These are phyloP conservation scores for Odontothrips loti DNA, from an alignment of 2,888 invertebrate genomes.

Conservation along the genomic window DNA sequence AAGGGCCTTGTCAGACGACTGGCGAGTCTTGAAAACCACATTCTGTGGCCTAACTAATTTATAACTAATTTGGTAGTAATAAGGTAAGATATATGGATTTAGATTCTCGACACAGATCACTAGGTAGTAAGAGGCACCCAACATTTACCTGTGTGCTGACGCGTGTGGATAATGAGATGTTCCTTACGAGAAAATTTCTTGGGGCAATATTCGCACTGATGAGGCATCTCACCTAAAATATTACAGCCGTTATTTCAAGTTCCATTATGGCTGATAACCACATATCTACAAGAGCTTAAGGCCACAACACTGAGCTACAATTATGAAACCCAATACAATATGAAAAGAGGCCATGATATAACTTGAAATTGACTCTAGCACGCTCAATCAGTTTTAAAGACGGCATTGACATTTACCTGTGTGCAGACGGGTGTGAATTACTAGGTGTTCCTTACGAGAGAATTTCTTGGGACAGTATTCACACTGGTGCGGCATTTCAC, in stretches of 20 bases:
- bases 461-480: slow-evolving; percentile 61
- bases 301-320: slow-evolving; percentile 9
- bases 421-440: slow-evolving; percentile 51
- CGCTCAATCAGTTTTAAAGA: not conserved
- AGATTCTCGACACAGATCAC: not conserved
- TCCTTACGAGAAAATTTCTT: slow-evolving; percentile 45
- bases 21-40: slow-evolving; percentile 18
- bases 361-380: not conserved
- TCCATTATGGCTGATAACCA: slow-evolving; percentile 5
- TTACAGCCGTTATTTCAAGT: slow-evolving; percentile 21
- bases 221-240: slow-evolving; percentile 35
- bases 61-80: slow-evolving; percentile 3
- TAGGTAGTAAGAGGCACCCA: not conserved
- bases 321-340: not conserved
- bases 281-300: slow-evolving; percentile 11
- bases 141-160: slow-evolving; percentile 43
- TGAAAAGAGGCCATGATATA: not conserved
- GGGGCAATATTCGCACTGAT: slow-evolving; percentile 42
- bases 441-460: slow-evolving; percentile 74
- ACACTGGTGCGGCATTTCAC: slow-evolving; percentile 44
- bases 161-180: slow-evolving; percentile 44
- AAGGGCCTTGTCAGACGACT: slow-evolving; percentile 11
- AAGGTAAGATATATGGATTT: not conserved
- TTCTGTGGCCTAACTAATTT: slow-evolving; percentile 3
- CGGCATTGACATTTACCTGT: slow-evolving; percentile 49